A percentile compares a stretch with the other conserved stretches of the same genome.
These are phyloP conservation scores for Ophiothrix spiculata DNA, from an alignment of 35 echinoderm and acorn worm genomes.

Conservation along the genomic window DNA sequence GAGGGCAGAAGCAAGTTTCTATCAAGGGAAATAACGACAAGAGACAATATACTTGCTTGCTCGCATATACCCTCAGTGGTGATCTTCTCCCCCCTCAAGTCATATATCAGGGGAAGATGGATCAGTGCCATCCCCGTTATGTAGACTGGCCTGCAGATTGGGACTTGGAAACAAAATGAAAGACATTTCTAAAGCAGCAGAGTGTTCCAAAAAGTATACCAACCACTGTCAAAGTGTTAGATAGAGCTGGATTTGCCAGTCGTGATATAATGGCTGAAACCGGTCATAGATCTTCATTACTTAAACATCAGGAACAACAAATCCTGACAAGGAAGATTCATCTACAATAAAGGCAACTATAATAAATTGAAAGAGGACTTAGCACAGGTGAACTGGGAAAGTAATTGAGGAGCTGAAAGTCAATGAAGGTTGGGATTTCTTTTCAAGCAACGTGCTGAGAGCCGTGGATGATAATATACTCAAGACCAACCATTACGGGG, in stretches of 20 bases:
- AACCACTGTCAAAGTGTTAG: constrained; percentile 18
- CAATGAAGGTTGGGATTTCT: too few relatives aligned
- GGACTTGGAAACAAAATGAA: constrained; percentile 31
- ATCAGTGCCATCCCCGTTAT: constrained; percentile 23
- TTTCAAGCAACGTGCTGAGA: too few relatives aligned
- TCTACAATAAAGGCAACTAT: too few relatives aligned
- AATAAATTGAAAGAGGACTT: too few relatives aligned
- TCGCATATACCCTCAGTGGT: constrained; percentile 11
- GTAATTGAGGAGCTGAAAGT: too few relatives aligned
- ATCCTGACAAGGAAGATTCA: too few relatives aligned
- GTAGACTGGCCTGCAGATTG: constrained; percentile 31
- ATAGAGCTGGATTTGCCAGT: neutral
- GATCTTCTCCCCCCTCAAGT: constrained; percentile 41
- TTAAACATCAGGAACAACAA: too few relatives aligned
- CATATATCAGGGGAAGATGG: constrained; percentile 34
- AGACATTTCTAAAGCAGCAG: constrained; percentile 18
- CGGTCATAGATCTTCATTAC: too few relatives aligned
- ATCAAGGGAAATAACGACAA: constrained; percentile 43
- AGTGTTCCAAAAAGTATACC: constrained; percentile 20
- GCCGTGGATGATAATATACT: too few relatives aligned
- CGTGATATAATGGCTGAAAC: too few relatives aligned
- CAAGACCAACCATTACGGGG: neutral
- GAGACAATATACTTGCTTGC: constrained; percentile 26
- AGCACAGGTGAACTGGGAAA: neutral
- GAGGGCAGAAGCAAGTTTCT: constrained; percentile 28